phyloP scores from a whole-genome alignment of 2,888 invertebrate species.

The Rhagonycha fulva region DNA sequence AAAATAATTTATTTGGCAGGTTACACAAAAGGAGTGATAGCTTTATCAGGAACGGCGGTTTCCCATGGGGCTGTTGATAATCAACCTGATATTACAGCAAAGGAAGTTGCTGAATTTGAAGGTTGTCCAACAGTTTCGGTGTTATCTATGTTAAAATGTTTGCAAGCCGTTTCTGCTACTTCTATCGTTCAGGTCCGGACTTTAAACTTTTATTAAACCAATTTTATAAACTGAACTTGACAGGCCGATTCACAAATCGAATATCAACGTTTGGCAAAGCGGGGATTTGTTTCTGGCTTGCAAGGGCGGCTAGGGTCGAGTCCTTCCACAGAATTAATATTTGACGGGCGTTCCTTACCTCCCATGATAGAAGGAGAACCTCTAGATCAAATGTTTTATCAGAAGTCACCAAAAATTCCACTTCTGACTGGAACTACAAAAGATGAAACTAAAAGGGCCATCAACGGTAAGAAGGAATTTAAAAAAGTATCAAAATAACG shows the following conservation, averaged over 20 bases:
- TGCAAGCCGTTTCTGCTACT: slow-evolving; percentile 59
- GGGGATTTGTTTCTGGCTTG: slow-evolving; percentile 67
- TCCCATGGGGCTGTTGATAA: slow-evolving; percentile 73
- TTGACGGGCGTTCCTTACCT: slow-evolving; percentile 71
- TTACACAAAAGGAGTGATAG: slow-evolving; percentile 64
- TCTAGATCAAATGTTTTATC: slow-evolving; percentile 61
- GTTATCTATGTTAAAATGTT: slow-evolving; percentile 68
- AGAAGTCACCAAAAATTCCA: slow-evolving; percentile 63
- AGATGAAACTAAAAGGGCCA: slow-evolving; percentile 70
- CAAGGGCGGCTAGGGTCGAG: slow-evolving; percentile 66
- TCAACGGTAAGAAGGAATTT: slow-evolving; percentile 56
- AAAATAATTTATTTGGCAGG: slow-evolving; percentile 43
- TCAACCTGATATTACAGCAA: slow-evolving; percentile 64
- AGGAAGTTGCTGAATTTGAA: slow-evolving; percentile 64
- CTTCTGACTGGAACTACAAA: slow-evolving; percentile 74
- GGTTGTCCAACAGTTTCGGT: slow-evolving; percentile 65
- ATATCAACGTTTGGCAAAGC: slow-evolving; percentile 60
- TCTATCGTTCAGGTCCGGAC: slow-evolving; percentile 55
- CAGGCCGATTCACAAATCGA: slow-evolving; percentile 66
- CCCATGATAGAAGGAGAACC: slow-evolving; percentile 68
- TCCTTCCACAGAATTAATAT: slow-evolving; percentile 69
- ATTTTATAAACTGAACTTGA: background rate
- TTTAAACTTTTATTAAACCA: slow-evolving; percentile 6
- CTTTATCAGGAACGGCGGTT: slow-evolving; percentile 76
- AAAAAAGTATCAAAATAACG: background rate